These are phyloP conservation scores for Typhlichthys eigenmanni DNA, from an alignment of 2,797 vertebrate species.

Conservation along the genomic window DNA sequence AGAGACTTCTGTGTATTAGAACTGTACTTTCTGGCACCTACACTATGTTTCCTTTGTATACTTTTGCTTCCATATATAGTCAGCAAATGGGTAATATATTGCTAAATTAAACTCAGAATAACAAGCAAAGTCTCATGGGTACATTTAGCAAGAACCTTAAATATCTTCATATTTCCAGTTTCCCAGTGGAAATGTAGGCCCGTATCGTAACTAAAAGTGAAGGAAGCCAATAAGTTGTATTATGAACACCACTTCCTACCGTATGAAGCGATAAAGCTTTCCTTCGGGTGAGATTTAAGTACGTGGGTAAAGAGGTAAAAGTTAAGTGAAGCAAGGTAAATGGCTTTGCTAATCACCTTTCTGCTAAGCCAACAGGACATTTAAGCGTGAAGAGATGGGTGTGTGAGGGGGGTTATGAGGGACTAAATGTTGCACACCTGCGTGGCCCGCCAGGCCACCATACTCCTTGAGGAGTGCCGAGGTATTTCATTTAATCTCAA, in stretches of 20 bases:
- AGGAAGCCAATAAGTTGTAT: conserved; percentile 12
- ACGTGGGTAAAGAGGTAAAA: conserved; percentile 31
- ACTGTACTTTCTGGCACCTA: conserved; percentile 54
- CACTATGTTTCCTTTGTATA: conserved; percentile 44
- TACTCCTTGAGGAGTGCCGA: conserved; percentile 50
- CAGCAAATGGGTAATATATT: conserved; percentile 45
- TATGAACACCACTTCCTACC: conserved; percentile 15
- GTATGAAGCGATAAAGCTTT: conserved; percentile 13
- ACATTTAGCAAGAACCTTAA: conserved; percentile 57
- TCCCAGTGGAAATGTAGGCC: conserved; percentile 34
- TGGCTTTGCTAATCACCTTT: conserved; percentile 57
- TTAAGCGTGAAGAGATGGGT: conserved; percentile 41
- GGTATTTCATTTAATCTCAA: conserved; percentile 57
- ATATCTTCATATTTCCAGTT: conserved; percentile 58
- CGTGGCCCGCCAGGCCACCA: conserved; percentile 21
- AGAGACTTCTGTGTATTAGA: conserved; percentile 36
- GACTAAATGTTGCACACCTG: conserved; percentile 70
- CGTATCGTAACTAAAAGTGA: conserved; percentile 6
- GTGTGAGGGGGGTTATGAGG: conserved; percentile 40
- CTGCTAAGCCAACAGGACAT: conserved; percentile 49
- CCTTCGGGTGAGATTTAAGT: conserved; percentile 38
- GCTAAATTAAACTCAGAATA: conserved; percentile 63
- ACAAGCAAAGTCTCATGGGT: conserved; percentile 61
- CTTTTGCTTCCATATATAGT: conserved; percentile 48
- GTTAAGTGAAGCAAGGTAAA: conserved; percentile 57